A percentile compares a stretch with the other conserved stretches of the same genome.
phyloP scores from a whole-genome alignment of 2,797 vertebrate genomes.

The Pangasius mekongensis region DNA sequence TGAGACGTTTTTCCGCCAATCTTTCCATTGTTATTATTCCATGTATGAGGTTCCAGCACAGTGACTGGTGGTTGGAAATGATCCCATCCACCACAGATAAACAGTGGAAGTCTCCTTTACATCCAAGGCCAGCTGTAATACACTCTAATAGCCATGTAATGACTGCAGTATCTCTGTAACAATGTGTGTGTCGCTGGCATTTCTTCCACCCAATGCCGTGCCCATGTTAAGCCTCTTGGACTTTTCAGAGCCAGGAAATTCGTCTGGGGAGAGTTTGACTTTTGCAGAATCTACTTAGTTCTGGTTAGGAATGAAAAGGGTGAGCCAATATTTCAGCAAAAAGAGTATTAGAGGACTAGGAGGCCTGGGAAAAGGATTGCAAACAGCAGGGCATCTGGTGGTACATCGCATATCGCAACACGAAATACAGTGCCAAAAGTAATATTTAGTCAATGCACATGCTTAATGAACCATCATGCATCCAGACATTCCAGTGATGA shows the following conservation, averaged over 20 bases:
- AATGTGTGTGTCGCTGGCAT: constrained; percentile 40
- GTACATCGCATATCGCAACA: background rate
- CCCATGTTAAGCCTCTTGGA: constrained; percentile 47
- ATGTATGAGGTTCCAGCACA: constrained; percentile 41
- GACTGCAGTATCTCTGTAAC: constrained; percentile 43
- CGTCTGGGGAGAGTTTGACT: constrained; percentile 40
- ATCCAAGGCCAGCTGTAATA: constrained; percentile 46
- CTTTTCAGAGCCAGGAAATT: constrained; percentile 50
- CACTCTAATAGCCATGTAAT: constrained; percentile 57
- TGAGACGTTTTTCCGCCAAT: constrained; percentile 46
- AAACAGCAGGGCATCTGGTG: constrained; percentile 32
- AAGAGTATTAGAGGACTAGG: constrained; percentile 6
- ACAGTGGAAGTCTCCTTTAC: constrained; percentile 53
- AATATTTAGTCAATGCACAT: background rate
- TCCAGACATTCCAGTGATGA: background rate
- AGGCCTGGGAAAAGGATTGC: constrained; percentile 8
- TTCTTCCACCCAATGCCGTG: constrained; percentile 48
- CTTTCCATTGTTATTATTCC: constrained; percentile 49
- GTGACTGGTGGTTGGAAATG: constrained; percentile 39
- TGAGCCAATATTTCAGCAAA: constrained; percentile 4
- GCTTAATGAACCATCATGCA: background rate
- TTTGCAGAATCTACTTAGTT: constrained; percentile 50
- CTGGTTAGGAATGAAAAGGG: constrained; percentile 32
- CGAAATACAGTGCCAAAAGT: background rate
- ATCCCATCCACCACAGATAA: constrained; percentile 58